Conservation (phyloP, 2,797 vertebrate species). For the Gobio occitaniae region DNA sequence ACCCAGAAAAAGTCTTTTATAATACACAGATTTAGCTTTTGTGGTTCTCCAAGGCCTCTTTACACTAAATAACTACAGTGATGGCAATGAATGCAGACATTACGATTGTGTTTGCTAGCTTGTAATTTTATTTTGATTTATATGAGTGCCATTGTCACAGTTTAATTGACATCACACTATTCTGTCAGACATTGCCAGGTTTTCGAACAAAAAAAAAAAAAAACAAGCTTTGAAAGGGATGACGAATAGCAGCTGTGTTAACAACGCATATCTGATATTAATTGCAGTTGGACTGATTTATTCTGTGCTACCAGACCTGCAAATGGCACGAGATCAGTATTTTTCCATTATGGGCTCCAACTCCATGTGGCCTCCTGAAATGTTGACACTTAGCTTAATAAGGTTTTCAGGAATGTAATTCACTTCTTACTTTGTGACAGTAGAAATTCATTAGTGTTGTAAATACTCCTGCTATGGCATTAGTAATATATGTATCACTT, state of each 20-base stretch:
- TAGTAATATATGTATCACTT: background rate
- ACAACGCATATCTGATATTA: background rate
- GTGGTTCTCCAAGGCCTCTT: background rate
- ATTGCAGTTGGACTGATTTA: background rate
- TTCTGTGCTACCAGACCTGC: background rate
- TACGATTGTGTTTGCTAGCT: background rate
- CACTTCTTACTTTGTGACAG: conserved; percentile 26
- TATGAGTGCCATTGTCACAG: background rate
- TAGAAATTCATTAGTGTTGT: conserved; percentile 19
- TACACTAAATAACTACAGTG: background rate
- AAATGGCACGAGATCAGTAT: background rate
- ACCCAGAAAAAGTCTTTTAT: background rate
- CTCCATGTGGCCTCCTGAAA: conserved; percentile 15
- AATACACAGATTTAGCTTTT: background rate
- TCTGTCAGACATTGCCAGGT: background rate
- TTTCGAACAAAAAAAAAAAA: background rate
- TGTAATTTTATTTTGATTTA: background rate
- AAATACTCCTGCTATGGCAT: background rate
- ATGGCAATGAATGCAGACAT: background rate
- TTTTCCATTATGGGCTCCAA: conserved; percentile 10
- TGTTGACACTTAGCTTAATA: conserved; percentile 36
- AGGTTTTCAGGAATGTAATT: conserved; percentile 34
- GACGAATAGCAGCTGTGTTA: background rate
- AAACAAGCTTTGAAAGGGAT: background rate
- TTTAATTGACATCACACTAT: background rate